Evolutionary conservation across 2,113 vertebrate species (phyloP), one percentile per base, ranked within the genome.

Genomic region (Heliornis fulica): DNA sequence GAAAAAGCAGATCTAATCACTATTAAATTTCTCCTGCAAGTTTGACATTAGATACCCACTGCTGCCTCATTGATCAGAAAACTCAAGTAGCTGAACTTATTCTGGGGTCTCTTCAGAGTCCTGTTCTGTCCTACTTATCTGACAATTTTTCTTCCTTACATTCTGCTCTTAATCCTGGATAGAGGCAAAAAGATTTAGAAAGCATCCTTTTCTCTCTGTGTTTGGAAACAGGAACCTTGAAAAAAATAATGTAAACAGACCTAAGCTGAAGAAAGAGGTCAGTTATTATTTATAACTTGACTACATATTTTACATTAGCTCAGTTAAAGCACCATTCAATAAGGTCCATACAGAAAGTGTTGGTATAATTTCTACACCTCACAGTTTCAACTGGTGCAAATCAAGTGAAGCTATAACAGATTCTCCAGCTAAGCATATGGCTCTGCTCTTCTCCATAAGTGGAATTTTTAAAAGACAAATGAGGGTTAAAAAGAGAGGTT

Each of bases 201-300:
- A 54, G 0, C 6, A 11, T 28, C 0, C 0, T 36, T 85, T 83
- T 26, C 10, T 6, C 13, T 69, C 26, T 50, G 6, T 74, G 7
- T 48, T 74, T 76, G 14, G 15, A 74, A 77, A 54, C 18, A 59
- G 1, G 74, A 71, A 17, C 9, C 7, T 71, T 74, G 5, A 9
- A 54, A 50, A 63, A 69, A 41, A 26, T 26, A 1, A 8, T 9
- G 5, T 1, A 50, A 60, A 36, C 4, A 32, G 17, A 11, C 17
- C 25, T 53, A 48, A 82, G 53, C 1, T 10, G 29, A 66, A 63
- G 16, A 63, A 87, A 54, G 36, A 65, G 31, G n/a, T 16, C 13
- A 38, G 3, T 28, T 61, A 15, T 25, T 50, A 4, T 61, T 74
- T 20, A 10, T 29, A 10, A 26, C 8, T 18, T 48, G 29, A 36